phyloP scores from a whole-genome alignment of 2,888 invertebrate species.

The Luffia ferchaultella region DNA sequence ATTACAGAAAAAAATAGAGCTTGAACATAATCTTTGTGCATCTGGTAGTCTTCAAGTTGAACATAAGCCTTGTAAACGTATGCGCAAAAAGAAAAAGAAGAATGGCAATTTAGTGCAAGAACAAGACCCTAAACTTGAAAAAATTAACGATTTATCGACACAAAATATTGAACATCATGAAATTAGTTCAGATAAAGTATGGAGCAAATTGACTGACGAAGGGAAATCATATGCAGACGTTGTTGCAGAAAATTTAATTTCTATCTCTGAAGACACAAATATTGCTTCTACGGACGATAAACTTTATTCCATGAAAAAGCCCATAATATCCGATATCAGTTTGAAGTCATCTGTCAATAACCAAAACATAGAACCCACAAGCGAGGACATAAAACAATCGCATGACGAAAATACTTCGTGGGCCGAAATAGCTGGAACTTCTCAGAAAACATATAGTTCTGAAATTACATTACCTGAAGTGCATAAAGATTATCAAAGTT shows the following conservation, averaged over 20 bases:
- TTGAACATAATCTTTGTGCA: too few relatives aligned
- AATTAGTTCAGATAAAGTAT: conserved; percentile 35
- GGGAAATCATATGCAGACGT: conserved; percentile 78
- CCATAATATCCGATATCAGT: too few relatives aligned
- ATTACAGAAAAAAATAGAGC: too few relatives aligned
- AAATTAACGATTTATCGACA: conserved; percentile 7
- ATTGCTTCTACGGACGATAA: not conserved
- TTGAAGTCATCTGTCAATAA: too few relatives aligned
- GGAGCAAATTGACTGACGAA: conserved; percentile 59
- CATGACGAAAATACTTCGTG: conserved; percentile 27
- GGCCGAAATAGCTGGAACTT: conserved; percentile 47
- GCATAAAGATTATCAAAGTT: conserved; percentile 15
- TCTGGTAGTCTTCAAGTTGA: too few relatives aligned
- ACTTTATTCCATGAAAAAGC: too few relatives aligned
- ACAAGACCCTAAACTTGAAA: conserved; percentile 1
- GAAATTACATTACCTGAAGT: conserved; percentile 10
- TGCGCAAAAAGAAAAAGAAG: conserved; percentile 42
- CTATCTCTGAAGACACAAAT: conserved; percentile 17
- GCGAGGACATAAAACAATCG: not conserved
- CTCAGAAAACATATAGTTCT: not conserved
- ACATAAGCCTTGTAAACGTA: conserved; percentile 24
- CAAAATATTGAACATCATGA: not conserved
- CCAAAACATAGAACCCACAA: too few relatives aligned
- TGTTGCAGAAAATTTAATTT: conserved; percentile 54
- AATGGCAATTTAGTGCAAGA: conserved; percentile 17